Evolutionary conservation across 2,113 vertebrate species (phyloP).

Genomic region (Gymnarchus niloticus): DNA sequence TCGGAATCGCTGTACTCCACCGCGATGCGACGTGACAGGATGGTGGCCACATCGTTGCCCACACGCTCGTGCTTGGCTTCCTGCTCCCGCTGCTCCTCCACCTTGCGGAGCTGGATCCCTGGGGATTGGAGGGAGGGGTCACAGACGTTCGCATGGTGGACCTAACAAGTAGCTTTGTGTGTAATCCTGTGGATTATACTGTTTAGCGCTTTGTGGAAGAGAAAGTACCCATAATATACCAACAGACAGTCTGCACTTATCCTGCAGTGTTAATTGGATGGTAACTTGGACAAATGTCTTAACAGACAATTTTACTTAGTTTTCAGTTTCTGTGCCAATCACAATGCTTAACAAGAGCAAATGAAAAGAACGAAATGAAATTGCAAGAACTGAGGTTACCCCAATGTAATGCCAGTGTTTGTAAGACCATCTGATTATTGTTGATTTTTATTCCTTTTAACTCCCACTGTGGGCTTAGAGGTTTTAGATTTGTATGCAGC

Average conservation of each 20-base stretch:
- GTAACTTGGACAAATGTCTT: too few species aligned
- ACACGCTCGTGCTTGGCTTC: slow-evolving; percentile 96
- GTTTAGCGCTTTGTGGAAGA: too few species aligned
- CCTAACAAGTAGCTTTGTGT: too few species aligned
- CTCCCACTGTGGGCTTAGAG: background rate
- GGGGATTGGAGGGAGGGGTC: background rate
- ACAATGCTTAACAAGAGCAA: too few species aligned
- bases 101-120: slow-evolving; percentile 98
- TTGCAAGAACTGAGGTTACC: too few species aligned
- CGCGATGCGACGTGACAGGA: slow-evolving; percentile 91
- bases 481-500: background rate
- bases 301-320: too few species aligned
- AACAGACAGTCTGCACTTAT: background rate
- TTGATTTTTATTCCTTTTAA: background rate
- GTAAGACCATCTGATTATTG: too few species aligned
- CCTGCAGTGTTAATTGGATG: background rate
- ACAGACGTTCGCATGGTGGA: background rate
- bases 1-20: slow-evolving; percentile 98
- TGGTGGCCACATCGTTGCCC: slow-evolving; percentile 95
- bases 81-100: slow-evolving; percentile 94
- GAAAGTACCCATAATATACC: too few species aligned
- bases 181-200: too few species aligned
- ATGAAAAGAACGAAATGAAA: too few species aligned
- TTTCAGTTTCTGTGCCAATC: too few species aligned
- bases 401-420: too few species aligned